Evolutionary conservation across 2,797 vertebrate species (phyloP).

Genomic region (Falco naumanni): DNA sequence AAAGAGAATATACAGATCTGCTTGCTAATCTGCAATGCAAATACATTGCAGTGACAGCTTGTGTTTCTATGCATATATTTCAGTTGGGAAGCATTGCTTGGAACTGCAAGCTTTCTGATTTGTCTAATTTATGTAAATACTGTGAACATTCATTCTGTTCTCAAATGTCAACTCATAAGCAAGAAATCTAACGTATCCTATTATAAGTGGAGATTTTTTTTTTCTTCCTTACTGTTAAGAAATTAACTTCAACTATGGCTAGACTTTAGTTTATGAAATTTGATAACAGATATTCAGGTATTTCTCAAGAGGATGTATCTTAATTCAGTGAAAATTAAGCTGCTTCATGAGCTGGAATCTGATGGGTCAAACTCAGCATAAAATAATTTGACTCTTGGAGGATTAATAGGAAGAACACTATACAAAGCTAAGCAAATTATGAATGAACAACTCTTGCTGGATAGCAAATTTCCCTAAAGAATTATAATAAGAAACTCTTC

Average conservation of each 20-base stretch:
- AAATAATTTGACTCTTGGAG: not conserved
- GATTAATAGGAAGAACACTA: slow-evolving; percentile 38
- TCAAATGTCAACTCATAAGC: slow-evolving; percentile 28
- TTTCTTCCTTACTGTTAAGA: not conserved
- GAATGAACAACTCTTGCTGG: slow-evolving; percentile 12
- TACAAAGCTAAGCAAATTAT: not conserved
- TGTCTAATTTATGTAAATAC: slow-evolving; percentile 61
- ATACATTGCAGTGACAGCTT: not conserved
- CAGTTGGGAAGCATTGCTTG: not conserved
- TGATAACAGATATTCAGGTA: slow-evolving; percentile 14
- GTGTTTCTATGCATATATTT: slow-evolving; percentile 56
- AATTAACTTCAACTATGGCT: not conserved
- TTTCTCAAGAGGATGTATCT: slow-evolving; percentile 5
- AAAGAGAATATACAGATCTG: not conserved
- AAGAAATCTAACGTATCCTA: not conserved
- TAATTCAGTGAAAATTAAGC: slow-evolving; percentile 41
- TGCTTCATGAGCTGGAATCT: not conserved
- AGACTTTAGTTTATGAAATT: slow-evolving; percentile 19
- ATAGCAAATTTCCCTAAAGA: not conserved
- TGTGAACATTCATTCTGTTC: slow-evolving; percentile 22
- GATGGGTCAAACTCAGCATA: not conserved
- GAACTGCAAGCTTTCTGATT: slow-evolving; percentile 34
- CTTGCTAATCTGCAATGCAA: slow-evolving; percentile 53
- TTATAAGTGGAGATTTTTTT: not conserved
- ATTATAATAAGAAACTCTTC: not conserved